A percentile compares a stretch with the other conserved stretches of the same genome.
Conservation (phyloP, 2,113 vertebrate genomes). For the Ahaetulla prasina region DNA sequence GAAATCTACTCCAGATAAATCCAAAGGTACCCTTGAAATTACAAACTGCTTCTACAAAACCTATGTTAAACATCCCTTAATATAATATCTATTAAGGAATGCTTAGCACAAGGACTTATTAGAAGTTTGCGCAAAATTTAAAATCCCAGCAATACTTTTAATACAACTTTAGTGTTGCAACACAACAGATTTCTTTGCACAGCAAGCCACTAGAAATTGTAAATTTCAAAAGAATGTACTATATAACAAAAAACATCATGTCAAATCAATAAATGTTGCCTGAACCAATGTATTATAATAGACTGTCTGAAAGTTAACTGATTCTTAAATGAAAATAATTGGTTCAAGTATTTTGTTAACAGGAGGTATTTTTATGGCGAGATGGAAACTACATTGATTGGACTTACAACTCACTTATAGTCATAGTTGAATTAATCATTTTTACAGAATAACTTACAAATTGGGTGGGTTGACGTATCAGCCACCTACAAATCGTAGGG, state of each 20-base stretch:
- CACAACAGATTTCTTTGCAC: not conserved
- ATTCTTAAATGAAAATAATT: not conserved
- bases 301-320: not conserved
- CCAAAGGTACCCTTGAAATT: not conserved
- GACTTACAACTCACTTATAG: not conserved
- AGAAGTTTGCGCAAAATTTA: not conserved
- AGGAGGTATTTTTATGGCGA: not conserved
- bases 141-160: not conserved
- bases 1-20: not conserved
- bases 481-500: not conserved
- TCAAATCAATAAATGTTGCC: not conserved
- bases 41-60: not conserved
- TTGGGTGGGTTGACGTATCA: not conserved
- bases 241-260: not conserved
- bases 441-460: not conserved
- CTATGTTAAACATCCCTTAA: conserved; percentile 4
- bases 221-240: not conserved
- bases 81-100: not conserved
- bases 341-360: not conserved
- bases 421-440: not conserved
- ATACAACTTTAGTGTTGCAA: not conserved
- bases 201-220: not conserved
- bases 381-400: not conserved
- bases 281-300: not conserved
- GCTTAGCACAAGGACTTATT: not conserved